phyloP scores from a whole-genome alignment of 2,797 vertebrate species.

The Ciconia nigra region DNA sequence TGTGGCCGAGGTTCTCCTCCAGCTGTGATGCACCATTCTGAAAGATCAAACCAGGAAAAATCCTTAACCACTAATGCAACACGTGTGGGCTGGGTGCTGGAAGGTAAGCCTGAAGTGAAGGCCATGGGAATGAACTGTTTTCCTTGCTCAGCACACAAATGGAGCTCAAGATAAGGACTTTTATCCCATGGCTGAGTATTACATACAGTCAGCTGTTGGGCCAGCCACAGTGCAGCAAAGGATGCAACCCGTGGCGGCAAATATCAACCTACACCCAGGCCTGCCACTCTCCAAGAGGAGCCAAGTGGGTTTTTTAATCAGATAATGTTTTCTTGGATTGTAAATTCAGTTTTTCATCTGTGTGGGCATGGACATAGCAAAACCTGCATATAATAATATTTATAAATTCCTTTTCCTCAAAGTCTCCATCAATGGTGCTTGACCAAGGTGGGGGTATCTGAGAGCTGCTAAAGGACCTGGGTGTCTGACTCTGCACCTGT shows the following conservation, averaged over 20 bases:
- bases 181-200: not conserved
- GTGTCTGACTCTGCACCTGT: not conserved
- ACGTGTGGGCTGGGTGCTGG: not conserved
- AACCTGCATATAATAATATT: not conserved
- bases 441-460: not conserved
- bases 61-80: accelerated
- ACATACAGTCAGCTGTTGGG: not conserved
- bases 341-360: not conserved
- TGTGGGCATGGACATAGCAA: not conserved
- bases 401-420: not conserved
- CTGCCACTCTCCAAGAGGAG: not conserved
- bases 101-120: not conserved
- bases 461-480: not conserved
- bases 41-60: accelerated
- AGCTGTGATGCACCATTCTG: accelerated
- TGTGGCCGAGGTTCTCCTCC: accelerated
- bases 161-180: not conserved
- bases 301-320: not conserved
- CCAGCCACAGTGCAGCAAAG: not conserved
- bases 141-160: not conserved
- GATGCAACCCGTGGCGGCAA: not conserved
- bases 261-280: not conserved
- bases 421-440: not conserved
- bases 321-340: not conserved
- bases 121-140: not conserved